Conservation (phyloP, 2,113 vertebrate species). For the Otus sunia region DNA sequence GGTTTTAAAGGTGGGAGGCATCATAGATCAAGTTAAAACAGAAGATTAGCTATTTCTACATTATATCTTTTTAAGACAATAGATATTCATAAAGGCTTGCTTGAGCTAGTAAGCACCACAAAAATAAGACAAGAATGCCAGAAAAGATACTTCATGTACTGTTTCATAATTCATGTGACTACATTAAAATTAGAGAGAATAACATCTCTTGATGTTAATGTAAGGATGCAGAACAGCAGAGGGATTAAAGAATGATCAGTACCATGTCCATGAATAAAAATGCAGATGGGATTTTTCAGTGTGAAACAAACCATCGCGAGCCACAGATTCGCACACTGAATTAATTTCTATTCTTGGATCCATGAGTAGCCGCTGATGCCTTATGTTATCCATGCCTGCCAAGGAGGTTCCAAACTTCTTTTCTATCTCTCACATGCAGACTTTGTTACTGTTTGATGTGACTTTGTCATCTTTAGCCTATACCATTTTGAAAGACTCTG, state of each 20-base stretch:
- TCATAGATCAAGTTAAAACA: background rate
- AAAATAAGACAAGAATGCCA: background rate
- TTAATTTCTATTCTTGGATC: background rate
- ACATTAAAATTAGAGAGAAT: constrained; percentile 3
- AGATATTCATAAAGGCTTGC: background rate
- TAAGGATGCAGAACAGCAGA: background rate
- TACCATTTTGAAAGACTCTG: background rate
- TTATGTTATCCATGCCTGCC: background rate
- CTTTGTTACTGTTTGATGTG: background rate
- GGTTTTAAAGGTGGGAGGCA: background rate
- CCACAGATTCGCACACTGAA: background rate
- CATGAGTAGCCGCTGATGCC: background rate
- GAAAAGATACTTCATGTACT: background rate
- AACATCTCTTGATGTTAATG: background rate
- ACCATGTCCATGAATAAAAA: background rate
- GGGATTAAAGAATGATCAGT: constrained; percentile 14
- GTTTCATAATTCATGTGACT: constrained; percentile 19
- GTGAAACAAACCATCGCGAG: background rate
- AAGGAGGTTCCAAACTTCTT: background rate
- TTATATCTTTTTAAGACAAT: background rate
- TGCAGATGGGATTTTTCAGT: background rate
- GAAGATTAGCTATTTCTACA: background rate
- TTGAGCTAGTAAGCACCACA: background rate
- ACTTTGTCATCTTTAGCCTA: background rate
- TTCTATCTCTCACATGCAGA: background rate